Base-by-base conservation (phyloP, 2,888 invertebrate species). In the Saturnia japonica region DNA sequence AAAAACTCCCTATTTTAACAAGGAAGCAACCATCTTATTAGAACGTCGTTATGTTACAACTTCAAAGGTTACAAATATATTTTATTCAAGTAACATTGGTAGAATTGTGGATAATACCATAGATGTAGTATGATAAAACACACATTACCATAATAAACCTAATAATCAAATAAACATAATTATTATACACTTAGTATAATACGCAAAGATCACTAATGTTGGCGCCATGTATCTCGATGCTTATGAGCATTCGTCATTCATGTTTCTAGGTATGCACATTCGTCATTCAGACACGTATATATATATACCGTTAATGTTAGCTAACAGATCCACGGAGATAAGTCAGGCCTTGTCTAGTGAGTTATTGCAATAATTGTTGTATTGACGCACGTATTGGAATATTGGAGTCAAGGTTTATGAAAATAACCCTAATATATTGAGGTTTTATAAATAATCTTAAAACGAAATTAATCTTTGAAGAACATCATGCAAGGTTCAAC, bases 321-420 rank as follows among this genome's bases (percentile, higher is more conserved):
- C 80, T 83, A 86, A 88, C 88, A 83, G 83, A 81, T 80, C 78
- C 76, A 43, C 80, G 75, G 81, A 82, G 87, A 88, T 86, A 87
- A 86, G 83, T 83, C 84, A 82, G 83, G 81, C 79, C 72, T 79
- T 78, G 81, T 81, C 76, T 75, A 78, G 80, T 89, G 88, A 89
- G 84, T 89, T 87, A 89, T 87, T 86, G 88, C n/a, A n/a, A n/a
- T 86, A 86, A 88, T 87, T 82, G 87, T 79, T n/a, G 12, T 43
- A 45, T 19, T 60, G 57, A 71, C 40, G 70, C 67, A 60, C 64
- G 25, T 19, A 40, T 47, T 70, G 62, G n/a, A 62, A 62, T 51
- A 34, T 45, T 68, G 34, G 22, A 43, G 60, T 22, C 47, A 47
- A 68, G 40, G n/a, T 64, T 60, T 28, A 60, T 60, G 11, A 11